phyloP scores from a whole-genome alignment of 2,888 invertebrate genomes.

The Agonopterix subpropinquella region DNA sequence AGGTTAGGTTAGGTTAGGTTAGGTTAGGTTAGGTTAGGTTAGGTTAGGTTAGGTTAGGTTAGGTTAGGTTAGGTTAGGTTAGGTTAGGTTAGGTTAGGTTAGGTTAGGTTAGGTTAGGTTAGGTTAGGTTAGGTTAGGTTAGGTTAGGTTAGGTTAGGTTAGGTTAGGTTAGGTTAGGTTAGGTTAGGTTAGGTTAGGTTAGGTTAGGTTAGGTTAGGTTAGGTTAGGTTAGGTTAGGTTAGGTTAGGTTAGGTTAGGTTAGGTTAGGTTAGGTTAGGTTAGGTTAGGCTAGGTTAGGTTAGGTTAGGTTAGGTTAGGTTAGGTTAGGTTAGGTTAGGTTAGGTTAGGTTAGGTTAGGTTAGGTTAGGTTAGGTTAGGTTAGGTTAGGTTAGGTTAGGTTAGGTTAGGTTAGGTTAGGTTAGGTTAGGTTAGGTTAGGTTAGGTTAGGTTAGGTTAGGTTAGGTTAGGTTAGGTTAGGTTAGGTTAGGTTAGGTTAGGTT shows the following conservation, averaged over 20 bases:
- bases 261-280: slow-evolving; percentile 4
- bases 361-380: slow-evolving; percentile 12
- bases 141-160: slow-evolving; percentile 9
- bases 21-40: slow-evolving; percentile 4
- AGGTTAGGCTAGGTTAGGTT: slow-evolving; percentile 9
- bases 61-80: slow-evolving; percentile 4
- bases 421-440: slow-evolving; percentile 18
- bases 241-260: slow-evolving; percentile 5
- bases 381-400: slow-evolving; percentile 20
- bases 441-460: slow-evolving; percentile 23
- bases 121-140: slow-evolving; percentile 6
- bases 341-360: slow-evolving; percentile 12
- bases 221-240: slow-evolving; percentile 4
- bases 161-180: slow-evolving; percentile 13
- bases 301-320: slow-evolving; percentile 8
- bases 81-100: slow-evolving; percentile 1
- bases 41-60: slow-evolving; percentile 5
- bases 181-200: slow-evolving; percentile 14
- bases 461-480: slow-evolving; percentile 23
- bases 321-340: slow-evolving; percentile 7
- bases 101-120: slow-evolving; percentile 5
- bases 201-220: neutral
- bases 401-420: slow-evolving; percentile 16
- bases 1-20: neutral
- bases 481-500: slow-evolving; percentile 25